Evolutionary conservation across 2,797 vertebrate species (phyloP), one percentile per base, ranked within the genome.

Genomic region (Discoglossus pictus): DNA sequence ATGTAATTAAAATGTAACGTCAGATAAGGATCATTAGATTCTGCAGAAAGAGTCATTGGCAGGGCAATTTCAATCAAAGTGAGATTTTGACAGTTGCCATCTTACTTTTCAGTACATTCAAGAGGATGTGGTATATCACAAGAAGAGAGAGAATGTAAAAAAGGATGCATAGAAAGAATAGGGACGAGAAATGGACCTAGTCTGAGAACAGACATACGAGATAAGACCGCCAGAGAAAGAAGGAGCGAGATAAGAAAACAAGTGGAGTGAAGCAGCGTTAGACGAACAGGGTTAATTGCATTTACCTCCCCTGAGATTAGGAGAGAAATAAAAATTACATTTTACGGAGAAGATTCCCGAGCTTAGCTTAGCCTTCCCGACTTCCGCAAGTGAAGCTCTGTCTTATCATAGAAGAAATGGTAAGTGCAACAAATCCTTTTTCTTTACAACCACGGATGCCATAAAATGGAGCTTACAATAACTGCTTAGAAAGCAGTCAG

Each of bases 21-120:
- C 68, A 64, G 68, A 71, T 71, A 71, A 71, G 68, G 68, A 71
- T 71, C 68, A 71, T 71, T 71, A 71, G 68, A 71, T 58, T 64
- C 53, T 53, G 12, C 68, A 71, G 60, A 70, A 70, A 70, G 59
- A 71, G 61, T 64, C 68, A 71, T 64, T 71, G 68, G 68, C 68
- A 71, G 68, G 53, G 61, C 61, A 71, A 64, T 71, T 70, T 71
- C 68, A 58, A 58, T 71, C 61, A 63, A 71, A 71, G 68, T 58
- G 52, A 71, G 68, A 64, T 71, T 71, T 58, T 64, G 68, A 71
- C 68, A 71, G 61, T 55, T 20, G 42, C 59, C 8, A 25, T 44
- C 1, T 34, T n/a, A 43, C 50, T 54, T 50, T 39, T 31, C 60
- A 21, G 47, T 56, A 42, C 15, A 43, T 58, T 52, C 52, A 43